Base-by-base conservation (phyloP, 2,797 vertebrate genomes). In the Sciurus vulgaris region DNA sequence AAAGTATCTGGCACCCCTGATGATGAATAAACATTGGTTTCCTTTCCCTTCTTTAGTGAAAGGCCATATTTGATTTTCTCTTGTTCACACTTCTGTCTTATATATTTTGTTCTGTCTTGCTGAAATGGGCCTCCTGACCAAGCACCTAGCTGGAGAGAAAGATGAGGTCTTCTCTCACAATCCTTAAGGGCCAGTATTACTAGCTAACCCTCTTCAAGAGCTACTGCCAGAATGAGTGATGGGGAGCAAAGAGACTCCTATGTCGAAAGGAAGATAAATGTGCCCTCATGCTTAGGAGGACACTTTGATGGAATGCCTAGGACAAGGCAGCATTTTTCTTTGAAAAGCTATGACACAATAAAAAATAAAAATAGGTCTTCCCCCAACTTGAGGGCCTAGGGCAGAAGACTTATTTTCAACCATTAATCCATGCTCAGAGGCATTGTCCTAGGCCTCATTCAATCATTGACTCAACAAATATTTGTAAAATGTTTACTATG, bases 191-290 rank as follows among this genome's bases (percentile, higher is more conserved):
- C 67, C 72, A 47, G 61, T 33, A 86, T 61, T 87, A 61, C 89
- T 82, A 85, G 69, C 95, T 86, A 93, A 96, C 82, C 47, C 59
- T 85, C 63, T 86, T 89, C 41, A 88, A 95, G 86, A 97, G 91
- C 65, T 49, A 59, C 11, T 81, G 91, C 76, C 92, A 93, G 56
- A 44, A 49, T 67, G 91, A 97, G 47, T 95, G 94, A 98, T 86
- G 24, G 61, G 65, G 35, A 92, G 54, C 73, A 90, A 85, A 96
- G 51, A 93, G 51, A 28, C 49, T 91, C 67, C 72, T 83, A 1
- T 89, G 73, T 95, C 96, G 96, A 94, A 95, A 82, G 67, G 91
- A 96, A 97, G 95, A 97, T 78, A 94, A 95, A 97, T 91, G 86
- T 94, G 67, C 47, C 41, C 78, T 38, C 56, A 20, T 20, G 54